phyloP scores from a whole-genome alignment of 37 sponge, comb jelly and placozoan genomes.

The Bolinopsis microptera region DNA sequence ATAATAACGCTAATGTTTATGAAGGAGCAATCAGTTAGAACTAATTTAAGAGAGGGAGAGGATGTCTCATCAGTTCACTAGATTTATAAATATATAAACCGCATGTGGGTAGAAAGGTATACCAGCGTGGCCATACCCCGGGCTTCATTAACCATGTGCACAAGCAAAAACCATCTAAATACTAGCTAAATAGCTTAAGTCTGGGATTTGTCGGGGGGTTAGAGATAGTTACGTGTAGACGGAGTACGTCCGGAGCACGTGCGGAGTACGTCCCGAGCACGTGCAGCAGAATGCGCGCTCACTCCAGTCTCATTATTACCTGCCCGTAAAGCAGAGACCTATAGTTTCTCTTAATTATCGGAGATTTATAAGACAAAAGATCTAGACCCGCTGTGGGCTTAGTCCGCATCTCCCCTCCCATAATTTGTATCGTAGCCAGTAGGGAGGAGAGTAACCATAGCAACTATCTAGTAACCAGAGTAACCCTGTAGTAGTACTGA shows the following conservation, averaged over 20 bases:
- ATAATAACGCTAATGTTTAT: no score
- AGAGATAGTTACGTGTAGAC: no score
- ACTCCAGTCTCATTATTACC: no score
- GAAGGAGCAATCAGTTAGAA: no score
- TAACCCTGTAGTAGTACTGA: no score
- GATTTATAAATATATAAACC: not conserved
- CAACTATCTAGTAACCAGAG: no score
- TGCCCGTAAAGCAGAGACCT: no score
- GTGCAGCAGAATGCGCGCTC: no score
- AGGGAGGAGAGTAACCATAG: not conserved
- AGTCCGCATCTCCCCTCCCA: not conserved
- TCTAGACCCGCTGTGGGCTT: not conserved
- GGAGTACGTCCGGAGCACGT: no score
- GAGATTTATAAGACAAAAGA: conserved; percentile 37
- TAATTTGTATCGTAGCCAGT: not conserved
- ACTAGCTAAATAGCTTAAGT: not conserved
- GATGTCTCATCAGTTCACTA: not conserved
- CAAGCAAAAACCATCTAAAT: not conserved
- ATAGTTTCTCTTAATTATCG: conserved; percentile 46
- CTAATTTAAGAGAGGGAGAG: not conserved
- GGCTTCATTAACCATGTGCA: not conserved
- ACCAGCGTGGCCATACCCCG: no score
- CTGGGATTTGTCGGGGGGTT: no score
- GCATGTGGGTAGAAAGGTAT: not conserved
- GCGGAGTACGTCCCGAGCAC: no score